Conservation (phyloP, 2,888 invertebrate genomes). For the Protodeltote pygarga region DNA sequence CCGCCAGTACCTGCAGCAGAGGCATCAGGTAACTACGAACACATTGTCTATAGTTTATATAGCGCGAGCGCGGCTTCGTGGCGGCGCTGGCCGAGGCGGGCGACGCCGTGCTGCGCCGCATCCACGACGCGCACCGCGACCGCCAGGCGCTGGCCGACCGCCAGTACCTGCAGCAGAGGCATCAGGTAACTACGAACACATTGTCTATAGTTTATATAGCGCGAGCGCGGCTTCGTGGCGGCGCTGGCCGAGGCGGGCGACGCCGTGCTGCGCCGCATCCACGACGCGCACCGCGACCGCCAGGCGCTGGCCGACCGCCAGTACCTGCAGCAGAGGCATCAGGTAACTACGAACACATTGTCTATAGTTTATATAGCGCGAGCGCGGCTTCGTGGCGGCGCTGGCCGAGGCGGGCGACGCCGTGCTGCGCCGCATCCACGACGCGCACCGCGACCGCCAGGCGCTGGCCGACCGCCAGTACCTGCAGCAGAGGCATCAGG, state of each 20-base stretch:
- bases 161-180: conserved; percentile 2
- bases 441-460: too few species aligned
- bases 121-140: conserved; percentile 80
- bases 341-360: not conserved
- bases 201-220: too few species aligned
- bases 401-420: too few species aligned
- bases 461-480: too few species aligned
- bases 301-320: conserved; percentile 1
- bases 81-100: conserved; percentile 91
- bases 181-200: not conserved
- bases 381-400: too few species aligned
- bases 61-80: conserved; percentile 90
- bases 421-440: too few species aligned
- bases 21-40: not conserved
- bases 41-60: too few species aligned
- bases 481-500: too few species aligned
- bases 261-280: too few species aligned
- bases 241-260: too few species aligned
- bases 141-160: conserved; percentile 1
- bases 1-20: conserved; percentile 1
- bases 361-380: too few species aligned
- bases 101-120: conserved; percentile 90
- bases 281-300: conserved; percentile 3
- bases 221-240: too few species aligned
- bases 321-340: conserved; percentile 3